phyloP scores from a whole-genome alignment of 2,113 vertebrate species.

The Aptenodytes patagonicus region DNA sequence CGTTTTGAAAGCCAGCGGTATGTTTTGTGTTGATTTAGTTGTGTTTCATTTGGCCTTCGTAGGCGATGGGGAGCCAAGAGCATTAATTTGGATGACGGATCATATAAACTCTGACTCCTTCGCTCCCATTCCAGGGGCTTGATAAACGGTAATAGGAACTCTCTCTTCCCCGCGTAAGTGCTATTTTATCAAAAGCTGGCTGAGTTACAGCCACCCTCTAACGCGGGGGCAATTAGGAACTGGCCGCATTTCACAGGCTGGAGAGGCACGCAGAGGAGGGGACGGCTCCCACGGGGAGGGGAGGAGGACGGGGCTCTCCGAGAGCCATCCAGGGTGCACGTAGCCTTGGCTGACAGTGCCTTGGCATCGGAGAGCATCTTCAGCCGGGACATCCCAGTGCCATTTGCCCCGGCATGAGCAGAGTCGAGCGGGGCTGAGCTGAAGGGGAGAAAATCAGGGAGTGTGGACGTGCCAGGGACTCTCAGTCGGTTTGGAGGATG shows the following conservation, averaged over 20 bases:
- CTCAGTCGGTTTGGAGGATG: not conserved
- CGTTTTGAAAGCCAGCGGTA: not conserved
- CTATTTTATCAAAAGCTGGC: slow-evolving; percentile 62
- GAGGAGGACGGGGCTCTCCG: not conserved
- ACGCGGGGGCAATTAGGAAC: slow-evolving; percentile 44
- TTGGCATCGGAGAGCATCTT: not conserved
- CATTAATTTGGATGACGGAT: slow-evolving; percentile 67
- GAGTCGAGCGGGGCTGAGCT: not conserved
- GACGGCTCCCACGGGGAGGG: not conserved
- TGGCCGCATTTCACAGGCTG: slow-evolving; percentile 43
- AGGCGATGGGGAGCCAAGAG: slow-evolving; percentile 53
- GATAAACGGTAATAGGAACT: slow-evolving; percentile 66
- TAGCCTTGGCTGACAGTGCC: not conserved
- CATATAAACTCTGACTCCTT: slow-evolving; percentile 59
- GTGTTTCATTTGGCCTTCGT: slow-evolving; percentile 57
- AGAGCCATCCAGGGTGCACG: not conserved
- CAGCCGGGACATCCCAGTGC: not conserved
- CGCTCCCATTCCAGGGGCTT: slow-evolving; percentile 59
- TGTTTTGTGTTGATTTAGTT: slow-evolving; percentile 56
- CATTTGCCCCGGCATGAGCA: rapidly evolving
- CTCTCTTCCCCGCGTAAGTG: slow-evolving; percentile 55
- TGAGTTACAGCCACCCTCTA: slow-evolving; percentile 60
- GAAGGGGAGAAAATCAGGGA: not conserved
- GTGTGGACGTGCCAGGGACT: not conserved
- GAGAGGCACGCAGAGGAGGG: not conserved